Evolutionary conservation across 1,140 invertebrate species (phyloP), one percentile per base, ranked within the genome.

Genomic region (Proales similis): DNA sequence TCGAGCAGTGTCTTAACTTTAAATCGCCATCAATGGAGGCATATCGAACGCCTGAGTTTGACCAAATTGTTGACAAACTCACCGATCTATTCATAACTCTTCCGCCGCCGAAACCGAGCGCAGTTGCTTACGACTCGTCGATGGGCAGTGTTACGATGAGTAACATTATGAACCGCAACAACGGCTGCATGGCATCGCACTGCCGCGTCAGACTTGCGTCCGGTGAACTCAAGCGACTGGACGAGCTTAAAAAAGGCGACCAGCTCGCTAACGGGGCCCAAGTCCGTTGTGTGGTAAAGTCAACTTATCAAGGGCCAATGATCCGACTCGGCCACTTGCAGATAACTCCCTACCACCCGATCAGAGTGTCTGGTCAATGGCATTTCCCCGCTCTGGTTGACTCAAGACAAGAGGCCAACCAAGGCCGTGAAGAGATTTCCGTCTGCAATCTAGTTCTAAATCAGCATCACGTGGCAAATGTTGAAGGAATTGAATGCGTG

Each of bases 11-110:
- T 11, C 39, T 57, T 9, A 57, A 57, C 32, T 57, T 57, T 14
- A 57, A 57, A 57, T 57, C 51, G 4, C 51, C 51, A 29, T 57
- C 51, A 26, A 57, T 57, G 36, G 45, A 57, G 12, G 39, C 29
- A 6, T 57, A 57, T 43, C 33, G 51, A 6, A 57, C 36, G 2
- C 6, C 26, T 20, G 20, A 27, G 4, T 57, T 57, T 20, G 51
- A 57, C 45, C 12, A 57, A 24, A 14, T 57, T 27, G 45, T 42
- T 7, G 51, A 57, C 2, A 57, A 39, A 24, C 24, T 57, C 1
- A 57, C 51, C 27, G 36, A 57, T 11, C 39, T 42, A 0, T 57
- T 57, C 45, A 22, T 39, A n/a, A 57, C 51, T 3, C 20, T 57
- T 7, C 38, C 51, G 7, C 51, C 51, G 14, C 51, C 51, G 9